These are phyloP conservation scores for Syngnathus acus DNA, from an alignment of 2,797 vertebrate species.

Conservation along the genomic window DNA sequence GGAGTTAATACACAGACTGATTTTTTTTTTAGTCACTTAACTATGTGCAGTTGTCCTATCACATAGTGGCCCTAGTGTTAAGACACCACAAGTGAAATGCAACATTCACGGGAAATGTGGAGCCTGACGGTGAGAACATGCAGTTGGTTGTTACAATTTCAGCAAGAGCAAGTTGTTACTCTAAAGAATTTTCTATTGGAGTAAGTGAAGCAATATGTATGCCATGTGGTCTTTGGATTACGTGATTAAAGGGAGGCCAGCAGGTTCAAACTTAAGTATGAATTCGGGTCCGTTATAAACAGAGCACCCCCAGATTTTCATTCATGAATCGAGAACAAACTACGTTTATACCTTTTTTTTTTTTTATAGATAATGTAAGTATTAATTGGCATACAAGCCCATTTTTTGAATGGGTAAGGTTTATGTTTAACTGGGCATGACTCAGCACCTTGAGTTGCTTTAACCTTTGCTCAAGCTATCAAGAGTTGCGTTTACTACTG, in stretches of 20 bases:
- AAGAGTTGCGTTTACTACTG: not conserved
- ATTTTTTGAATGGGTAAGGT: conserved; percentile 9
- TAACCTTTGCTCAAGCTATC: not conserved
- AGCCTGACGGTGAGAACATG: too few relatives aligned
- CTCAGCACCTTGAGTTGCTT: conserved; percentile 41
- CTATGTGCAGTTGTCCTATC: too few relatives aligned
- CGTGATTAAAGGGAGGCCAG: not conserved
- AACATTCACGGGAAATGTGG: too few relatives aligned
- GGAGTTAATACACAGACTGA: too few relatives aligned
- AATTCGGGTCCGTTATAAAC: not conserved
- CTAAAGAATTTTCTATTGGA: too few relatives aligned
- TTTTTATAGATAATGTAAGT: not conserved
- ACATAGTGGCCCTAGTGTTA: too few relatives aligned
- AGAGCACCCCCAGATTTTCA: not conserved
- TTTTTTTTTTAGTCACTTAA: too few relatives aligned
- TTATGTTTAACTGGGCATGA: conserved; percentile 52
- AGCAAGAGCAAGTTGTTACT: too few relatives aligned
- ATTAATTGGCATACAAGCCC: not conserved
- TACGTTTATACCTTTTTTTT: too few relatives aligned
- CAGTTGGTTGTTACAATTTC: too few relatives aligned
- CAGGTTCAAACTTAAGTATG: not conserved
- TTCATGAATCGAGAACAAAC: not conserved
- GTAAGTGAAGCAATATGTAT: too few relatives aligned
- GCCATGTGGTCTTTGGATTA: not conserved
- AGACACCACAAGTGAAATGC: too few relatives aligned